Evolutionary conservation across 2,888 invertebrate genomes (phyloP).

Genomic region (Clunio marinus): DNA sequence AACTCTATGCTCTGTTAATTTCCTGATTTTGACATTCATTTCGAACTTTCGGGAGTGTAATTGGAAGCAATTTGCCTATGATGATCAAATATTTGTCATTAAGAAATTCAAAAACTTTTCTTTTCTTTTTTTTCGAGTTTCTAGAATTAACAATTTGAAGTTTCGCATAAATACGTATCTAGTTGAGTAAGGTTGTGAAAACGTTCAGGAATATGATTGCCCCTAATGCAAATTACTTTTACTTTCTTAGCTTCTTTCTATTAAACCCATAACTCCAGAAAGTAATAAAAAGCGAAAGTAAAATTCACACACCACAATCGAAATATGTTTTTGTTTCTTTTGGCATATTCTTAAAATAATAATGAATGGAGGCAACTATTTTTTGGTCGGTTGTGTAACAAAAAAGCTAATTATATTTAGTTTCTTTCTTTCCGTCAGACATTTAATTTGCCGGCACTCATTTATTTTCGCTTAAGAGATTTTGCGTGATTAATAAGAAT

Average conservation of each 20-base stretch:
- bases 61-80: background rate
- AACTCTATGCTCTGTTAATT: slow-evolving; percentile 24
- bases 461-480: background rate
- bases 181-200: no score
- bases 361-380: background rate
- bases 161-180: background rate
- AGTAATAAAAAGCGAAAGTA: slow-evolving; percentile 29
- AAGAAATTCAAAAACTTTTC: no score
- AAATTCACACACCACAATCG: background rate
- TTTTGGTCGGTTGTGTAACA: background rate
- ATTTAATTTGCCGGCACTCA: background rate
- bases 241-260: background rate
- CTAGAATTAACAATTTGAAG: no score
- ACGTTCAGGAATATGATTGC: no score
- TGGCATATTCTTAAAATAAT: slow-evolving; percentile 20
- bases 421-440: background rate
- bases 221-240: no score
- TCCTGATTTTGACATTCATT: background rate
- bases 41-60: background rate
- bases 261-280: slow-evolving; percentile 27
- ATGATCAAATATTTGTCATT: background rate
- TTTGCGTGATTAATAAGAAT: background rate
- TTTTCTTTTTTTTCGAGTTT: no score
- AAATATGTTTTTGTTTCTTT: background rate
- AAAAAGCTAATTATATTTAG: background rate